Base-by-base conservation (phyloP, 2,888 invertebrate species). In the Dasysyrphus tricinctus region DNA sequence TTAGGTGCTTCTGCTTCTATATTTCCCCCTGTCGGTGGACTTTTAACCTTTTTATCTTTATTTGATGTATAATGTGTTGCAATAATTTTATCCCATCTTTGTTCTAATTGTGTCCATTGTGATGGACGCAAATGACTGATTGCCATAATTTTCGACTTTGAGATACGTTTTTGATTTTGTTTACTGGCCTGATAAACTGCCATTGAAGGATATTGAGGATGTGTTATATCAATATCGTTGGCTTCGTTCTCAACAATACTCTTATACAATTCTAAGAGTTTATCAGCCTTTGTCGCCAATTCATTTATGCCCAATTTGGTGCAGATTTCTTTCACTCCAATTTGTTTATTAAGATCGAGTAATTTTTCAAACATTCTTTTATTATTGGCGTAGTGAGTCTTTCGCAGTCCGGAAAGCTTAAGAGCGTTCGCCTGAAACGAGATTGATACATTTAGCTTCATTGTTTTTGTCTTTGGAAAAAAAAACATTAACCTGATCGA, bases 191-290 rank as follows among this genome's bases (percentile, higher is more conserved):
- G 94, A 89, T 93, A 94, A 0, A 95, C 94, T 2, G 95, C 94
- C 93, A 95, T 94, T 61, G 94, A 94, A 1, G 94, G 93, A 91
- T 95, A 95, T 88, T 95, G 95, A 0, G 95, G 95, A 89, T 95
- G 94, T 63, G 92, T 93, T 24, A 94, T 89, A 89, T 95, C 94
- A 29, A 93, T 90, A 92, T 94, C 94, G 89, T 93, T 91, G 88
- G 93, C 93, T 39, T 91, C 90, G 56, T 39, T 87, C 9, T 88
- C 85, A 44, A 88, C 72, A 3, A 89, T 57, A 0, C 90, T 92
- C 88, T 93, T 93, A 88, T 94, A 95, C 56, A 93, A 92, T 0
- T 93, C 89, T 0, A 95, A 90, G 47, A 95, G 93, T 44, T 93
- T 93, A 49, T 94, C 93, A 1, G 95, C 95, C 9, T 94, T 91